These are phyloP conservation scores for Bos indicus DNA, from an alignment of 2,113 vertebrate genomes.

Conservation along the genomic window DNA sequence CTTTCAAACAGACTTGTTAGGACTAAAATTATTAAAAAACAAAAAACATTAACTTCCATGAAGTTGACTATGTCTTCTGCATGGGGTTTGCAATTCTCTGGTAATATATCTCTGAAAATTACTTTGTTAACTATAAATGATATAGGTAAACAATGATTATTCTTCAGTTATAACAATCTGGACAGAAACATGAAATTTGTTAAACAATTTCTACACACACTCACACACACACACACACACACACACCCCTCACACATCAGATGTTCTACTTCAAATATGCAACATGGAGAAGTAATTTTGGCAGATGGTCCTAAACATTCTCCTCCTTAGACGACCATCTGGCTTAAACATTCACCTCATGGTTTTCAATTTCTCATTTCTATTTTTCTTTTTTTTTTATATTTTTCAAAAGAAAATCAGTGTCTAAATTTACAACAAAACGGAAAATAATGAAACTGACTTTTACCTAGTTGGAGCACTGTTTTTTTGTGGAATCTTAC, in stretches of 20 bases:
- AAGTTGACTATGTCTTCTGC: neutral
- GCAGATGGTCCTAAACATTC: conserved; percentile 7
- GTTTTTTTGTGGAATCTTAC: neutral
- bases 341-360: neutral
- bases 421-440: neutral
- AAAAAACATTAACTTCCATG: neutral
- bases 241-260: neutral
- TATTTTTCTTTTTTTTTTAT: neutral
- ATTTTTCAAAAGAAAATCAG: neutral
- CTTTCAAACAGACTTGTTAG: neutral
- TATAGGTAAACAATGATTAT: neutral
- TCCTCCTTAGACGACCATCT: conserved; percentile 23
- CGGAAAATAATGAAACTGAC: neutral
- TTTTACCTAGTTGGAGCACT: neutral
- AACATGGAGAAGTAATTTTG: neutral
- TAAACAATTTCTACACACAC: neutral
- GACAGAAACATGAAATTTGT: neutral
- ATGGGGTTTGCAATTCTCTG: neutral
- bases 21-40: neutral
- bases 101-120: neutral
- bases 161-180: neutral
- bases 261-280: neutral
- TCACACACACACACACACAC: neutral
- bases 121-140: neutral
- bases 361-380: neutral